Evolutionary conservation across 2,113 vertebrate species (phyloP), one percentile per base, ranked within the genome.

Genomic region (Chrysemys picta): DNA sequence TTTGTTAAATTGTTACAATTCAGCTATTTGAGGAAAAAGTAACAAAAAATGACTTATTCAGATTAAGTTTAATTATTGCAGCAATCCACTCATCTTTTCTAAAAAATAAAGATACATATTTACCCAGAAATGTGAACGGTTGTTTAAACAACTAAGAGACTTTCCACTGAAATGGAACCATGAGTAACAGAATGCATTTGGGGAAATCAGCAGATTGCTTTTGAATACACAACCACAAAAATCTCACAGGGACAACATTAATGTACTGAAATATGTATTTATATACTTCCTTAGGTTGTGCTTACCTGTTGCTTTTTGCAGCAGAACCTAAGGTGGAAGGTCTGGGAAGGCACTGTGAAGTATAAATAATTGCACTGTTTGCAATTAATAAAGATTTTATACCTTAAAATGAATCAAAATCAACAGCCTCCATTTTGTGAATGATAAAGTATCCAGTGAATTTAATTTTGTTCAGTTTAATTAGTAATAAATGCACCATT

Each of bases 321-420:
- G 99, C 99, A 99, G 99, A 99, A 99, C 99, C 99, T 99, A 99
- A 99, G 99, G 99, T 99, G 99, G 99, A 99, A 99, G 99, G 98
- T 99, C 99, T 99, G 99, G 99, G 99, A 98, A 98, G 99, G 99
- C 99, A 99, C 99, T 99, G 99, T 99, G 99, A 99, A 99, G 98
- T 99, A 99, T 99, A 99, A 99, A 99, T 99, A 99, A 98, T 99
- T 98, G 99, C 99, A 99, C 99, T 99, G 98, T 99, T 99, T 99
- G 99, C 99, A 99, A 99, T 99, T 99, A 99, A 99, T 98, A 98
- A 99, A 99, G 98, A 99, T 98, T 99, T 99, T 99, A 99, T 98
- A 99, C 98, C 97, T 98, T 98, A 98, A 98, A 99, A 99, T 98
- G 98, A 98, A 98, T 99, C 98, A 98, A 98, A 98, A 98, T 99